phyloP scores from a whole-genome alignment of 2,797 vertebrate genomes.

The Labroides dimidiatus region DNA sequence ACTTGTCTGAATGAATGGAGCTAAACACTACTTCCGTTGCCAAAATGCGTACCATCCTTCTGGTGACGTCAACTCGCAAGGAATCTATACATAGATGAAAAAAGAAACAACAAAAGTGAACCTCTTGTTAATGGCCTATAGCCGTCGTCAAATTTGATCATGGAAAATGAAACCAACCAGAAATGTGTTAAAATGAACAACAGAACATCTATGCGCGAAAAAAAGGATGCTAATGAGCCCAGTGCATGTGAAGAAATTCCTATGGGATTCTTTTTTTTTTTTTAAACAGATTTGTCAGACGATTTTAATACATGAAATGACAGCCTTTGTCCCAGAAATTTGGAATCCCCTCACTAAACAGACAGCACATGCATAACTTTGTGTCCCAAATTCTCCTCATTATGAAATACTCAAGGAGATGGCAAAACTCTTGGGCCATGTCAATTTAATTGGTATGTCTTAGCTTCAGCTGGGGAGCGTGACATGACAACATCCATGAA shows the following conservation, averaged over 20 bases:
- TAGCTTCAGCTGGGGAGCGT: conserved; percentile 47
- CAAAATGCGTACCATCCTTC: no score
- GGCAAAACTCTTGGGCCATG: conserved; percentile 75
- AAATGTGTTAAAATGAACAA: background rate
- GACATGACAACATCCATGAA: conserved; percentile 52
- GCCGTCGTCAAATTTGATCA: no score
- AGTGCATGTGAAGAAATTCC: no score
- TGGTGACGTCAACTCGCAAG: no score
- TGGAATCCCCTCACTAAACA: conserved; percentile 9
- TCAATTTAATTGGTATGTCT: conserved; percentile 80
- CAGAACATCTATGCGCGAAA: no score
- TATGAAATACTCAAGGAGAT: conserved; percentile 49
- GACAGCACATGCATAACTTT: conserved; percentile 15
- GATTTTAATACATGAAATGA: background rate
- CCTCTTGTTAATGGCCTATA: no score
- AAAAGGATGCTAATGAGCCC: no score
- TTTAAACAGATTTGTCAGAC: background rate
- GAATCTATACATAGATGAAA: no score
- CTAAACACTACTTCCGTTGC: no score
- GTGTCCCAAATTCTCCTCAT: conserved; percentile 39
- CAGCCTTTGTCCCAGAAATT: background rate
- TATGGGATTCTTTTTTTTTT: no score
- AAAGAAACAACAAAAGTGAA: no score
- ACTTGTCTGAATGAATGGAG: no score
- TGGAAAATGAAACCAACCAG: background rate